These are phyloP conservation scores for Sesamia inferens DNA, from an alignment of 2,888 invertebrate genomes.

Conservation along the genomic window DNA sequence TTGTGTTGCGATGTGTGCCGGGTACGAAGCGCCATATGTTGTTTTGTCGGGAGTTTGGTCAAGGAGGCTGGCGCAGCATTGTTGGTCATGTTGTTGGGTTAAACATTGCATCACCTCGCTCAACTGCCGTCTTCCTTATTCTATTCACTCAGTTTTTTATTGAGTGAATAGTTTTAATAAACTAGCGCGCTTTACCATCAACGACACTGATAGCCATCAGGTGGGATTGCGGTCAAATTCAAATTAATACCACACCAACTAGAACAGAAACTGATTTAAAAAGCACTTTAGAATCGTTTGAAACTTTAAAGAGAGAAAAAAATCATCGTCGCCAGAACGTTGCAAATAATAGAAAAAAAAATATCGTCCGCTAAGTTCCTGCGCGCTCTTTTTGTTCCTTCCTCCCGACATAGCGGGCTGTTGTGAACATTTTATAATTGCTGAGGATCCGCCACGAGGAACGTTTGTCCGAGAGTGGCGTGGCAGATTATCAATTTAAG, in stretches of 20 bases:
- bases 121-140: too few relatives aligned
- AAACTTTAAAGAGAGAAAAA: slow-evolving; percentile 15
- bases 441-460: slow-evolving; percentile 28
- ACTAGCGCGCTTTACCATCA: too few relatives aligned
- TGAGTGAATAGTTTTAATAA: too few relatives aligned
- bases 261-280: slow-evolving; percentile 17
- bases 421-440: slow-evolving; percentile 60
- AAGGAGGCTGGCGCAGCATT: too few relatives aligned
- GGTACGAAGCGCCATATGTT: too few relatives aligned
- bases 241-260: slow-evolving; percentile 1
- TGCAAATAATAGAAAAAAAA: slow-evolving; percentile 26
- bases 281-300: slow-evolving; percentile 33
- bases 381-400: slow-evolving; percentile 38
- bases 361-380: slow-evolving; percentile 34
- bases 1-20: too few relatives aligned
- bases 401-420: slow-evolving; percentile 24
- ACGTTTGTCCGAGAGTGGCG: slow-evolving; percentile 14
- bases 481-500: slow-evolving; percentile 53
- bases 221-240: too few relatives aligned
- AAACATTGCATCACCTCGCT: too few relatives aligned
- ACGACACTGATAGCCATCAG: too few relatives aligned
- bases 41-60: too few relatives aligned
- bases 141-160: too few relatives aligned
- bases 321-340: slow-evolving; percentile 2
- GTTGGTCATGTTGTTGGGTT: too few relatives aligned